These are phyloP conservation scores for Oncorhynchus mykiss DNA, from an alignment of 2,113 vertebrate species.

Conservation along the genomic window DNA sequence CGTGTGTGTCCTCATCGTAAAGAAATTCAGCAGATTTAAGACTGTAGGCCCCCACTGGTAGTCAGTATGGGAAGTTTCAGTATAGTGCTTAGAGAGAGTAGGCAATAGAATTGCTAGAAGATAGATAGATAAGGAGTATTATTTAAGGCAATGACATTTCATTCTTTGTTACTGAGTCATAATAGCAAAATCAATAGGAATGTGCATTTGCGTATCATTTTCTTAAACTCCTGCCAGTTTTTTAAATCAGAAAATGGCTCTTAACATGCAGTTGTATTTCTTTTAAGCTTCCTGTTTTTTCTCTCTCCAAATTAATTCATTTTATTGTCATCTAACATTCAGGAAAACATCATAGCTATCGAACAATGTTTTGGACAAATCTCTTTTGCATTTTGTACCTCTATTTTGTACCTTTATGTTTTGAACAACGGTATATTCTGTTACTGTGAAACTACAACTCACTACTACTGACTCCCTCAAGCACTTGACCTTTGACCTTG, in stretches of 20 bases:
- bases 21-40: constrained; percentile 14
- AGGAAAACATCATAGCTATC: constrained; percentile 1
- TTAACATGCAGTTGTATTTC: constrained; percentile 18
- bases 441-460: constrained; percentile 41
- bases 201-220: constrained; percentile 40
- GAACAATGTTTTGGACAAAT: constrained; percentile 21
- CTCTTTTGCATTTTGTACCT: too few species aligned
- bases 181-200: constrained; percentile 35
- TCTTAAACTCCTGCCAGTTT: constrained; percentile 57
- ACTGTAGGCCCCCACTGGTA: constrained; percentile 8
- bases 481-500: constrained; percentile 2
- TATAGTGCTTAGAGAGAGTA: constrained; percentile 37
- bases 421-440: neutral
- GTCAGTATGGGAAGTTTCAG: constrained; percentile 34
- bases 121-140: constrained; percentile 39
- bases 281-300: constrained; percentile 25
- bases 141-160: constrained; percentile 36
- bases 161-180: constrained; percentile 30
- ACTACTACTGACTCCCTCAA: neutral
- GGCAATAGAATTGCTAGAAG: constrained; percentile 30
- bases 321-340: constrained; percentile 16
- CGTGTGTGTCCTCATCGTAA: constrained; percentile 27
- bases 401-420: constrained; percentile 2
- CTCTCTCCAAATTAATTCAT: constrained; percentile 1
- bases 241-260: neutral